Evolutionary conservation across 2,888 invertebrate species (phyloP).

Genomic region (Mactromeris polynyma): DNA sequence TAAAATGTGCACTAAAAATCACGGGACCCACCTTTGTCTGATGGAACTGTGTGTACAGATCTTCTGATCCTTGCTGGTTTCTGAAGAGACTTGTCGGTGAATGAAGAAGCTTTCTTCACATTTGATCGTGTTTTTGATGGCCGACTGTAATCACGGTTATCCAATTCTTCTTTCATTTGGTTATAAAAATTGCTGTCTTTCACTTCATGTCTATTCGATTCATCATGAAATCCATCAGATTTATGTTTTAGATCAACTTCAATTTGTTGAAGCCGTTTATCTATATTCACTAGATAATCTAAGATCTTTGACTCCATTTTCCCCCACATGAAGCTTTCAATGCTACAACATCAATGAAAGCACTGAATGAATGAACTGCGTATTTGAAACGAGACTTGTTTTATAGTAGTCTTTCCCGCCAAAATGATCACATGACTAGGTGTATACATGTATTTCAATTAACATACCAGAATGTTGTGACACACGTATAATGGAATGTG

Average conservation of each 20-base stretch:
- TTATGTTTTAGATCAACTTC: background rate
- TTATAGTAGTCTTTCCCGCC: background rate
- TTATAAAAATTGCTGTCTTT: conserved; percentile 24
- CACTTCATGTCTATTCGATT: background rate
- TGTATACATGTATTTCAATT: background rate
- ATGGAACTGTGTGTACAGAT: conserved; percentile 48
- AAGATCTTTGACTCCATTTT: background rate
- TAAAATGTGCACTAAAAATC: too few relatives aligned
- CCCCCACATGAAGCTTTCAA: background rate
- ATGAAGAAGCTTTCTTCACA: conserved; percentile 47
- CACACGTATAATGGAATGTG: too few relatives aligned
- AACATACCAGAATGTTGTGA: too few relatives aligned
- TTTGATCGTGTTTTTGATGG: background rate
- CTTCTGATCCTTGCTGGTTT: background rate
- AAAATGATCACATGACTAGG: background rate
- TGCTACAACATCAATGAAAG: too few relatives aligned
- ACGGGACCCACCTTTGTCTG: conserved; percentile 44
- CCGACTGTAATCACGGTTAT: background rate
- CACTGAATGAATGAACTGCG: background rate
- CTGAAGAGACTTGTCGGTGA: conserved; percentile 24
- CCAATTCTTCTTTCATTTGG: conserved; percentile 28
- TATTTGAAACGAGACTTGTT: background rate
- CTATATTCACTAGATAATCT: background rate
- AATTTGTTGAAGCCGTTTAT: background rate
- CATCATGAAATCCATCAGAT: background rate